Evolutionary conservation across 2,113 vertebrate species (phyloP).

Genomic region (Ardeotis arabs): DNA sequence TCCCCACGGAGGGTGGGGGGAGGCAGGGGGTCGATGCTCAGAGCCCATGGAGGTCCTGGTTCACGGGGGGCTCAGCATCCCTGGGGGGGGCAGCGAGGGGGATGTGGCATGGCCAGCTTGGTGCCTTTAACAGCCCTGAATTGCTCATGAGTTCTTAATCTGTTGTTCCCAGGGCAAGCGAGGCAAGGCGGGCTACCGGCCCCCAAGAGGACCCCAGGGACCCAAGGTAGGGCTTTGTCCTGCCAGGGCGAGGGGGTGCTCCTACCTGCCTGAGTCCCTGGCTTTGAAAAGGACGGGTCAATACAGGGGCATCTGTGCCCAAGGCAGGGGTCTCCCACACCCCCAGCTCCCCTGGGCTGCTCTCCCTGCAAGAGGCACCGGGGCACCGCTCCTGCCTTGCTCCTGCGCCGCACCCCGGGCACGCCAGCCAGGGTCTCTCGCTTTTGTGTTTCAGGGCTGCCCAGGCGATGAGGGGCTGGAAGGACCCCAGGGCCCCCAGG

Average conservation of each 20-base stretch:
- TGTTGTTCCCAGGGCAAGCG: conserved; percentile 79
- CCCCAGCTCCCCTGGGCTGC: rapidly evolving
- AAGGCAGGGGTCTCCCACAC: too few relatives aligned
- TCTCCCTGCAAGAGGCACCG: not conserved
- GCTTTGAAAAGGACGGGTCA: not conserved
- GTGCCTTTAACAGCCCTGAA: not conserved
- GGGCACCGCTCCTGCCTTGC: not conserved
- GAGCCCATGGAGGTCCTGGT: rapidly evolving
- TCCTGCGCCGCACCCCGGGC: rapidly evolving
- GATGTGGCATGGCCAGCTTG: rapidly evolving
- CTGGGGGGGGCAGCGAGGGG: not conserved
- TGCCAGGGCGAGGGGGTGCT: rapidly evolving
- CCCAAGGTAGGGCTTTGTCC: conserved; percentile 74
- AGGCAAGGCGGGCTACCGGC: conserved; percentile 81
- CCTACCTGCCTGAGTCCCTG: rapidly evolving
- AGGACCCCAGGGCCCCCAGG: conserved; percentile 80
- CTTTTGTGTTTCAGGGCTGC: conserved; percentile 74
- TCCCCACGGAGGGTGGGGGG: not conserved
- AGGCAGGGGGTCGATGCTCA: not conserved
- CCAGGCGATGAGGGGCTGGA: conserved; percentile 72
- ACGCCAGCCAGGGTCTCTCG: not conserved
- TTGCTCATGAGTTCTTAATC: not conserved
- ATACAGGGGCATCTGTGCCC: not conserved
- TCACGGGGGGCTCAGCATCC: not conserved
- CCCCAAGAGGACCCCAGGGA: conserved; percentile 78